A percentile compares a stretch with the other conserved stretches of the same genome.
phyloP scores from a whole-genome alignment of 92 coral and sea anemone species.

The Phymanthus crucifer region DNA sequence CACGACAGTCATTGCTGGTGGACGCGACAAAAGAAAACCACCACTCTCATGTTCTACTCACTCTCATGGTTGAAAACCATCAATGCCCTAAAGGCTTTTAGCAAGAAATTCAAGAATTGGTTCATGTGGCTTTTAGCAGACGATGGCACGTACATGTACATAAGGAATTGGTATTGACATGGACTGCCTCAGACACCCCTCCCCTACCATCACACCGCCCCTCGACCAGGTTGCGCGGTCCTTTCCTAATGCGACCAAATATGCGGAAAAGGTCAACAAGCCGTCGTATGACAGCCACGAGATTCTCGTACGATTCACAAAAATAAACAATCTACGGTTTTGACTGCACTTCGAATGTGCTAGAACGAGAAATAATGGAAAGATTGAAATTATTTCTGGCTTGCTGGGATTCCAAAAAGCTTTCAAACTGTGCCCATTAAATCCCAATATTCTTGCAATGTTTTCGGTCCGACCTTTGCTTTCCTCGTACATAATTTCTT shows the following conservation, averaged over 20 bases:
- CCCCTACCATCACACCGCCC: not conserved
- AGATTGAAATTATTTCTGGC: not conserved
- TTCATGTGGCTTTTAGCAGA: too few species aligned
- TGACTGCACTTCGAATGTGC: not conserved
- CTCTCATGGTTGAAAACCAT: too few species aligned
- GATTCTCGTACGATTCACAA: not conserved
- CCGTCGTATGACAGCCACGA: not conserved
- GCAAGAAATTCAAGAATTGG: too few species aligned
- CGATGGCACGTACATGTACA: too few species aligned
- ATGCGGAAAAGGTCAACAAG: not conserved
- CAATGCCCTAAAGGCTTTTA: too few species aligned
- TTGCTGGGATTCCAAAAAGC: not conserved
- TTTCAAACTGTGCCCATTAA: not conserved
- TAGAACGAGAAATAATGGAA: not conserved
- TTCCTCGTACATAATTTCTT: too few species aligned
- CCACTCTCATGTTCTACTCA: too few species aligned
- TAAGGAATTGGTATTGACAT: too few species aligned
- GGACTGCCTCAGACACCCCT: too few species aligned
- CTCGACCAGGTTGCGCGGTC: too few species aligned
- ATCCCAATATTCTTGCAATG: not conserved
- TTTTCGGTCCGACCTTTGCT: not conserved
- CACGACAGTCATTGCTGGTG: too few species aligned
- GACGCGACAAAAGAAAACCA: too few species aligned
- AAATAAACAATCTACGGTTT: not conserved
- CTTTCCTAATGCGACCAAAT: not conserved